Evolutionary conservation across 2,113 vertebrate genomes (phyloP), one percentile per base, ranked within the genome.

Genomic region (Pollimyrus isidori): DNA sequence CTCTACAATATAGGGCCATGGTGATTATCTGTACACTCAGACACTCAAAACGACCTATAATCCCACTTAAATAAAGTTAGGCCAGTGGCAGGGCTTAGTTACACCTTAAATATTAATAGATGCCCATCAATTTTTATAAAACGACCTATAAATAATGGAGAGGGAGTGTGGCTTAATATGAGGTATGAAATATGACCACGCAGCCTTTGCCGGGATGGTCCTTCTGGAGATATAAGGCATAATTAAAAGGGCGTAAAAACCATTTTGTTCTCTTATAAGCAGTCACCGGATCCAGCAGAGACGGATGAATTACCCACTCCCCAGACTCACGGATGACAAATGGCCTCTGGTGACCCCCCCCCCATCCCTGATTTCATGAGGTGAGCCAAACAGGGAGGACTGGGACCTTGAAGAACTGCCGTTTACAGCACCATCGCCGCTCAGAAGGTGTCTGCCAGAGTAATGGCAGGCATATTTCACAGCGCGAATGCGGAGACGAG

Each of bases 101-200:
- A 73, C 65, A 52, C 45, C 35, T 49, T 86, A 87, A 73, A 39
- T 87, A 46, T 86, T 89, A 89, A 89, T 65, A 56, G n/a, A 85
- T 30, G 39, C 39, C 30, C 26, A 62, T 80, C 30, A 26, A 49
- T 53, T 89, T 30, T 35, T 56, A 53, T 48, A 85, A 50, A 35
- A 84, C 17, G 7, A 89, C 10, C 15, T 30, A 83, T n/a, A 10
- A 30, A 88, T 80, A 52, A 88, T 82, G 26, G 7, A 80, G 48
- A 21, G 23, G 62, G 48, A 39, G 4, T 30, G n/a, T 69, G 39
- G 56, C 15, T 88, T 45, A 88, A 69, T 15, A 88, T 19, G 65
- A 49, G 13, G 7, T 65, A 49, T 48, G 23, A 86, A 87, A 62
- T 85, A 39, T 87, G 15, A 49, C 5, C 23, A 19, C 19, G 6